These are phyloP conservation scores for Brienomyrus longianalis DNA, from an alignment of 2,113 vertebrate species.

Conservation along the genomic window DNA sequence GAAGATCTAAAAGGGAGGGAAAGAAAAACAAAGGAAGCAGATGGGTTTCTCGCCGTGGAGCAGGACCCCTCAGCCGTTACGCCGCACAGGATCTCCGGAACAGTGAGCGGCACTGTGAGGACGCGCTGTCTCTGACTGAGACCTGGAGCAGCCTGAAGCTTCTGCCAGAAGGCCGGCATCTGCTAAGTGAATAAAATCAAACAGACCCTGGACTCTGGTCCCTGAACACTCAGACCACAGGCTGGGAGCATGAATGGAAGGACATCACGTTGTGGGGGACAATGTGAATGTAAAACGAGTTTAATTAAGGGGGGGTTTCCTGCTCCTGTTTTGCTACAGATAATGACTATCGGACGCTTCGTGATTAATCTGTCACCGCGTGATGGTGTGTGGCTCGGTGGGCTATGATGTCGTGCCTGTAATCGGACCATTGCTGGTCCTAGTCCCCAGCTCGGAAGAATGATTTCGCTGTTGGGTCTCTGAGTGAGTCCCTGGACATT, in stretches of 20 bases:
- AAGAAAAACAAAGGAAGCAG: neutral
- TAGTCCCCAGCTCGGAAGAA: neutral
- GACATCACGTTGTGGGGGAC: neutral
- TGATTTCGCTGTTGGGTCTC: neutral
- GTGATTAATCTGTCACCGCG: neutral
- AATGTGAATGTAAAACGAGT: neutral
- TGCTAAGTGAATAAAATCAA: neutral
- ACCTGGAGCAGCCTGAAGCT: neutral
- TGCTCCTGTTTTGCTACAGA: neutral
- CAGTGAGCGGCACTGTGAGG: neutral
- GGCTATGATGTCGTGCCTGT: neutral
- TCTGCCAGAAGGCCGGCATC: neutral
- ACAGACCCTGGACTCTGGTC: neutral
- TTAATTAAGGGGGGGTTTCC: neutral
- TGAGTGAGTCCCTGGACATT: neutral
- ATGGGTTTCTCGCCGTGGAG: neutral
- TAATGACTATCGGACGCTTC: neutral
- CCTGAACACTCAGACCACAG: neutral
- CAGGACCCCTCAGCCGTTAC: neutral
- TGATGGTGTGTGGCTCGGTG: neutral
- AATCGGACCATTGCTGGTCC: neutral
- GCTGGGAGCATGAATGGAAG: neutral
- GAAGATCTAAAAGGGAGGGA: constrained; percentile 67
- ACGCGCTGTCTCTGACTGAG: neutral
- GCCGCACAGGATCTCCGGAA: neutral